Evolutionary conservation across 2,797 vertebrate species (phyloP).

Genomic region (Sebastes diploproa): DNA sequence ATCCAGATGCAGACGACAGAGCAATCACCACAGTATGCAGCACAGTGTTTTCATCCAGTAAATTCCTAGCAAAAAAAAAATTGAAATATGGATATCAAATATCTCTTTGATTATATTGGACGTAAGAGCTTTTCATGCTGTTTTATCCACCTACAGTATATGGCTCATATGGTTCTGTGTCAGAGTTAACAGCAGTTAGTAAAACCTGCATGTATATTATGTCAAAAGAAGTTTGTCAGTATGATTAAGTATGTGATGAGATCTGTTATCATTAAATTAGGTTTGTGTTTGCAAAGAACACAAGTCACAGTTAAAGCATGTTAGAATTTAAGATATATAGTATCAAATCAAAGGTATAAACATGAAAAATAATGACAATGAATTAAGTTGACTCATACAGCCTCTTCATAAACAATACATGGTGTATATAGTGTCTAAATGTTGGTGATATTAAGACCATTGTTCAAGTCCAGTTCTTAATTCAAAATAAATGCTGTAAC

Average conservation of each 20-base stretch:
- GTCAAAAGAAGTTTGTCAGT: background rate
- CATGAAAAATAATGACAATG: background rate
- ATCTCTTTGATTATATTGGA: background rate
- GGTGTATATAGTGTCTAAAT: background rate
- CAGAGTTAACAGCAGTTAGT: background rate
- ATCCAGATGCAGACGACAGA: background rate
- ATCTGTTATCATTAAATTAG: no score
- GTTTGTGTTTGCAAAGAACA: background rate
- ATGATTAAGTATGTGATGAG: background rate
- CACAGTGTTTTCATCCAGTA: background rate
- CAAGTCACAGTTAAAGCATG: no score
- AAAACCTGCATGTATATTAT: background rate
- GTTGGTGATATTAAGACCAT: background rate
- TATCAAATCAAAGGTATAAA: no score
- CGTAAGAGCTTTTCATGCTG: no score
- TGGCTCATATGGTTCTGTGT: background rate
- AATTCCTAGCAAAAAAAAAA: background rate
- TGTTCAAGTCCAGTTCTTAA: background rate
- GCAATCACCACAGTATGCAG: background rate
- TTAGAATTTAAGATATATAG: background rate
- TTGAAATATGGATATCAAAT: background rate
- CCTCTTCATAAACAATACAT: background rate
- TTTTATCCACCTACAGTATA: background rate
- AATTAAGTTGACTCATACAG: background rate
- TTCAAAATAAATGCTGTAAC: background rate